Conservation (phyloP, 2,888 invertebrate species). For the Drosophila parthenogenetica region DNA sequence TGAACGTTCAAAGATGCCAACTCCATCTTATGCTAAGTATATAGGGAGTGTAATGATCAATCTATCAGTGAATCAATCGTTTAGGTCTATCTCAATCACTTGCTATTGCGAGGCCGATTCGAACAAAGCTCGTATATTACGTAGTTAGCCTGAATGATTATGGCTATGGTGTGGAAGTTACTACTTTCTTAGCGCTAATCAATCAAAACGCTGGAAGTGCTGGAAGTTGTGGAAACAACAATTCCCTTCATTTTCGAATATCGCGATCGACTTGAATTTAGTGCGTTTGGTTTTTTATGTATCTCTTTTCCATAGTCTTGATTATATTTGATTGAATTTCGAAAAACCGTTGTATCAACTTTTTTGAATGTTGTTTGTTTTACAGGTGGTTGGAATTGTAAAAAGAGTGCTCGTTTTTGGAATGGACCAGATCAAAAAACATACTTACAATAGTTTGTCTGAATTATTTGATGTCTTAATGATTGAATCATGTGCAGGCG, state of each 20-base stretch:
- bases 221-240: slow-evolving; percentile 34
- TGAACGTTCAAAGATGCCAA: slow-evolving; percentile 7
- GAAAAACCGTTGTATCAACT: slow-evolving; percentile 51
- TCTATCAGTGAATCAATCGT: slow-evolving; percentile 44
- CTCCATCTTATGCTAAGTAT: slow-evolving; percentile 15
- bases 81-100: slow-evolving; percentile 24
- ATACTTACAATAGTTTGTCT: slow-evolving; percentile 68
- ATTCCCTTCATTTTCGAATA: slow-evolving; percentile 43
- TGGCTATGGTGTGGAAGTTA: slow-evolving; percentile 47
- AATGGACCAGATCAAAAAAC: slow-evolving; percentile 82
- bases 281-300: slow-evolving; percentile 49
- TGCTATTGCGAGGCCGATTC: slow-evolving; percentile 22
- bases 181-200: slow-evolving; percentile 43
- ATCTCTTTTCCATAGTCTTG: slow-evolving; percentile 10
- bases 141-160: slow-evolving; percentile 37
- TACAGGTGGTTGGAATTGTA: slow-evolving; percentile 83
- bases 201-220: slow-evolving; percentile 52
- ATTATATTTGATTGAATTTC: slow-evolving; percentile 36
- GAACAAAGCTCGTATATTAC: slow-evolving; percentile 35
- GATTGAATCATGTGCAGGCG: slow-evolving; percentile 50
- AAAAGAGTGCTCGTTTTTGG: slow-evolving; percentile 83
- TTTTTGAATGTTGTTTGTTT: slow-evolving; percentile 28
- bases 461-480: slow-evolving; percentile 41
- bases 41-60: slow-evolving; percentile 64
- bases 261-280: slow-evolving; percentile 81